These are phyloP conservation scores for Crotophaga sulcirostris DNA, from an alignment of 2,113 vertebrate species.

Conservation along the genomic window DNA sequence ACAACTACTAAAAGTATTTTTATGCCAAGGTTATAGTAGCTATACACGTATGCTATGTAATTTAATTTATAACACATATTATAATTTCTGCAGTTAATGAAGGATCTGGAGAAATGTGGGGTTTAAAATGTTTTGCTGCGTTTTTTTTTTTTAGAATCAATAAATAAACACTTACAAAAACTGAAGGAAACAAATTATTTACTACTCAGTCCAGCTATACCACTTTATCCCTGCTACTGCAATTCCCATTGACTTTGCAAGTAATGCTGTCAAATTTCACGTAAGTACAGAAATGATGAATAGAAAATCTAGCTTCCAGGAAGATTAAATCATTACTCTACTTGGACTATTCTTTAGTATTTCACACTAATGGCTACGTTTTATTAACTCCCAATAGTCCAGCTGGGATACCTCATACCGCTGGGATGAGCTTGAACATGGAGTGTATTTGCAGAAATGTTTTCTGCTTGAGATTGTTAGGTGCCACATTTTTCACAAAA, in stretches of 20 bases:
- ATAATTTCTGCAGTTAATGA: slow-evolving; percentile 9
- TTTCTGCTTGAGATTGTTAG: neutral
- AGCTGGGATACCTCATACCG: neutral
- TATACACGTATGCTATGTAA: neutral
- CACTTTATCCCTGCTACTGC: neutral
- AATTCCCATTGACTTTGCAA: slow-evolving; percentile 37
- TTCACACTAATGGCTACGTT: neutral
- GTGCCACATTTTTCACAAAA: neutral
- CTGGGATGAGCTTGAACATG: neutral
- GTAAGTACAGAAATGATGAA: slow-evolving; percentile 5
- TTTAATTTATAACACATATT: neutral
- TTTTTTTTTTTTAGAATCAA: neutral
- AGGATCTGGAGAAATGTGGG: neutral
- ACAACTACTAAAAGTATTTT: neutral
- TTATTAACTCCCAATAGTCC: slow-evolving; percentile 22
- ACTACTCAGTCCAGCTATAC: neutral
- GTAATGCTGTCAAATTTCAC: slow-evolving; percentile 24
- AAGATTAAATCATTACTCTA: slow-evolving; percentile 48
- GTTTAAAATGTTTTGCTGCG: neutral
- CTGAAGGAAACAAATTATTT: neutral
- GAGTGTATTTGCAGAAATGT: neutral
- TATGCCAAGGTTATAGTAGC: slow-evolving; percentile 16
- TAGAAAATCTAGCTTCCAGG: neutral
- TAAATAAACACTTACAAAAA: neutral
- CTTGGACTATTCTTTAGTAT: neutral